A percentile compares a stretch with the other conserved stretches of the same genome.
These are phyloP conservation scores for Australoheros scitulus DNA, from an alignment of 2,113 vertebrate species.

Conservation along the genomic window DNA sequence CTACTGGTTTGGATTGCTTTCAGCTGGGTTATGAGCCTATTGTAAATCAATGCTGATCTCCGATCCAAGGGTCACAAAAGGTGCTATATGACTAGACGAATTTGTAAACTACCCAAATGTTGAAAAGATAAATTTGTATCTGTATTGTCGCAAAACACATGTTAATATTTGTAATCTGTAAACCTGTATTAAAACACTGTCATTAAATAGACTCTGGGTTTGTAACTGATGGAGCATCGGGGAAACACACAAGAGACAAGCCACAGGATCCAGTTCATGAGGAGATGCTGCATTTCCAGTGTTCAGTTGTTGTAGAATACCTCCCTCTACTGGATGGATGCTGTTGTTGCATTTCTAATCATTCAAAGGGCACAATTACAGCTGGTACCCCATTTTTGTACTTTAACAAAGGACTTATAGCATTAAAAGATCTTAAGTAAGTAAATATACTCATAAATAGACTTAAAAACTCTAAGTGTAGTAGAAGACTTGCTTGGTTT, in stretches of 20 bases:
- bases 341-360: slow-evolving; percentile 25
- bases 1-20: slow-evolving; percentile 14
- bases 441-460: not conserved
- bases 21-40: not conserved
- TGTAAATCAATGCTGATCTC: slow-evolving; percentile 19
- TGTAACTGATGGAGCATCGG: not conserved
- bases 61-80: not conserved
- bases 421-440: not conserved
- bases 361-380: not conserved
- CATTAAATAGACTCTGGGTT: not conserved
- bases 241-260: slow-evolving; percentile 10
- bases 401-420: not conserved
- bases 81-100: not conserved
- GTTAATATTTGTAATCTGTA: not conserved
- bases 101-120: not conserved
- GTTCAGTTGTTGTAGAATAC: slow-evolving; percentile 53
- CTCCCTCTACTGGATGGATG: slow-evolving; percentile 55
- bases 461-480: not conserved
- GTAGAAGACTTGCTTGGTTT: not conserved
- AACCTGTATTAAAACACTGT: not conserved
- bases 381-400: not conserved
- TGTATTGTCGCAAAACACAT: not conserved
- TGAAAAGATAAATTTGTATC: not conserved
- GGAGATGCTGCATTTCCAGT: not conserved
- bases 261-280: not conserved